Evolutionary conservation across 2,113 vertebrate genomes (phyloP).

Genomic region (Peromyscus maniculatus): DNA sequence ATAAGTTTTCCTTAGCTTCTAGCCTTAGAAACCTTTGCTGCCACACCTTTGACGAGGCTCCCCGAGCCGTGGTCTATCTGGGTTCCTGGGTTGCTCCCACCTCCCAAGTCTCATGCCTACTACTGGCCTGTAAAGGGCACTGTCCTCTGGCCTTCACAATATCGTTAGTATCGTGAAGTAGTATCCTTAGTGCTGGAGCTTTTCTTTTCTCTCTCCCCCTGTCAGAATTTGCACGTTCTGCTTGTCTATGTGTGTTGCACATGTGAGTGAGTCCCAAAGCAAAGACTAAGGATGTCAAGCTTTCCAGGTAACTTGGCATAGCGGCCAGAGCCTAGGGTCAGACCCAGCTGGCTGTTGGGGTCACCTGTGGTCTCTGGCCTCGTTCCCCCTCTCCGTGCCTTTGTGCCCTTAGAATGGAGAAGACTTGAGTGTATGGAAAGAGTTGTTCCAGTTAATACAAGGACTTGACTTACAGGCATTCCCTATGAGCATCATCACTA

Average conservation of each 20-base stretch:
- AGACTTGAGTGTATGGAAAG: accelerated
- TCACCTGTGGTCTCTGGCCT: not conserved
- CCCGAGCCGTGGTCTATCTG: not conserved
- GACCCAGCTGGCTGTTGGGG: not conserved
- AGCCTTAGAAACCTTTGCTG: not conserved
- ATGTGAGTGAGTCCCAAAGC: not conserved
- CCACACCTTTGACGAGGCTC: not conserved
- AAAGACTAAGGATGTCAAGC: not conserved
- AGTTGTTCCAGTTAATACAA: accelerated
- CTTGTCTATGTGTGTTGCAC: not conserved
- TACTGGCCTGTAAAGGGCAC: not conserved
- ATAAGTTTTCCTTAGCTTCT: not conserved
- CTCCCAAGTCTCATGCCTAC: not conserved
- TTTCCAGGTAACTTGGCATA: not conserved
- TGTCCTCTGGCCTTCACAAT: not conserved
- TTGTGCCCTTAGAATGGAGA: not conserved
- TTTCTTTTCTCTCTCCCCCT: not conserved
- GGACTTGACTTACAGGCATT: accelerated
- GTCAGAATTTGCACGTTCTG: not conserved
- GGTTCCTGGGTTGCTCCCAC: no score
- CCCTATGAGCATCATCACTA: accelerated
- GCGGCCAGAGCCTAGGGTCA: not conserved
- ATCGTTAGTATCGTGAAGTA: no score
- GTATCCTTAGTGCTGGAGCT: not conserved
- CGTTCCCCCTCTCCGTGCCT: not conserved